Evolutionary conservation across 2,888 invertebrate genomes (phyloP).

Genomic region (Elysia crispata): DNA sequence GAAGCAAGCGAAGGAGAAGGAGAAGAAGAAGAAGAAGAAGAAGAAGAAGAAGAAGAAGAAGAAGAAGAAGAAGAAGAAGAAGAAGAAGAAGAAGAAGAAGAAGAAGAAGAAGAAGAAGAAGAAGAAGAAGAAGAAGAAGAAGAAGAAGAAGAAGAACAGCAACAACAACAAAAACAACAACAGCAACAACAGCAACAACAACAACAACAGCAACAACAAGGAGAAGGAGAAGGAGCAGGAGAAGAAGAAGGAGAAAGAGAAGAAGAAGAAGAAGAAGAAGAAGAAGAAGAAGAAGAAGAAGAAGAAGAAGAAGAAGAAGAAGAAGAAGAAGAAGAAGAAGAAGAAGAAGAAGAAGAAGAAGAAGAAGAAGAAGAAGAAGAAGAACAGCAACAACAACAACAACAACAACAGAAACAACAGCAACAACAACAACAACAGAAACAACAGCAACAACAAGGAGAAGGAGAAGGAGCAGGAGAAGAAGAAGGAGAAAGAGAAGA

Average conservation of each 20-base stretch:
- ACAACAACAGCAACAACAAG: too few species aligned
- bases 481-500: too few species aligned
- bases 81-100: constrained; percentile 9
- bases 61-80: constrained; percentile 9
- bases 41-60: constrained; percentile 9
- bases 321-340: neutral
- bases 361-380: too few species aligned
- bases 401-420: too few species aligned
- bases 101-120: constrained; percentile 9
- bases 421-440: too few species aligned
- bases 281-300: neutral
- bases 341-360: too few species aligned
- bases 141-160: too few species aligned
- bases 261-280: neutral
- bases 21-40: constrained; percentile 9
- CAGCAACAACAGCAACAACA: too few species aligned
- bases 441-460: too few species aligned
- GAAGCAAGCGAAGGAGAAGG: neutral
- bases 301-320: neutral
- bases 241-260: neutral
- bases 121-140: constrained; percentile 9
- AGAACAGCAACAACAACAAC: too few species aligned
- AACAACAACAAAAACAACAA: too few species aligned
- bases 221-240: neutral
- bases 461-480: too few species aligned